Percentiles rank a stretch among this genome's conserved stretches.
phyloP scores from a whole-genome alignment of 2,113 vertebrate species.

The Paraplagusia blochii region DNA sequence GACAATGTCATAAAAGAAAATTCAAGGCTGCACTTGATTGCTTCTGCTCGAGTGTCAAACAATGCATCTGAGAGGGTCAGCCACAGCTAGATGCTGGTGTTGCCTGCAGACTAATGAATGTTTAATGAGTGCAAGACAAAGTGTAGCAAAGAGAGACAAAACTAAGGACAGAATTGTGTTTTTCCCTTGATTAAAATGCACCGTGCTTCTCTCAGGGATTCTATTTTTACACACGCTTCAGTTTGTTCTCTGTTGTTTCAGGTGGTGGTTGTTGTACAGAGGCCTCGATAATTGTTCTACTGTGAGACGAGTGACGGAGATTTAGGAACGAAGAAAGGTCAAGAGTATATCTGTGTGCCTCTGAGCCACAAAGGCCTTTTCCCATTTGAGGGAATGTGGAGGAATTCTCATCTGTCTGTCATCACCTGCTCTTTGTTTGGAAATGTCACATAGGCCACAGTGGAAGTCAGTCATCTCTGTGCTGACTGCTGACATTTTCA shows the following conservation, averaged over 20 bases:
- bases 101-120: background rate
- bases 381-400: background rate
- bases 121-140: background rate
- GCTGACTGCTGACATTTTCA: background rate
- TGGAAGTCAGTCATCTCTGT: constrained; percentile 38
- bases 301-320: background rate
- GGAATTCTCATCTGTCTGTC: constrained; percentile 27
- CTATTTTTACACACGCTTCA: constrained; percentile 2
- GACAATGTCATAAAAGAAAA: constrained; percentile 16
- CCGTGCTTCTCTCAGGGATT: background rate
- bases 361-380: background rate
- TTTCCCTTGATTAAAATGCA: constrained; percentile 13
- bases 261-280: constrained; percentile 16
- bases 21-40: constrained; percentile 10
- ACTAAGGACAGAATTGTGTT: background rate
- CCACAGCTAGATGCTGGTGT: background rate
- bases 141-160: background rate
- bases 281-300: background rate
- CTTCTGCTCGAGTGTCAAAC: constrained; percentile 3
- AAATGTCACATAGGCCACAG: constrained; percentile 45
- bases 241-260: constrained; percentile 7
- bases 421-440: constrained; percentile 28
- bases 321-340: constrained; percentile 6
- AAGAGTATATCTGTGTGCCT: background rate
- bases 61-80: constrained; percentile 1